Evolutionary conservation across 2,797 vertebrate genomes (phyloP).

Genomic region (Anniella stebbinsi): DNA sequence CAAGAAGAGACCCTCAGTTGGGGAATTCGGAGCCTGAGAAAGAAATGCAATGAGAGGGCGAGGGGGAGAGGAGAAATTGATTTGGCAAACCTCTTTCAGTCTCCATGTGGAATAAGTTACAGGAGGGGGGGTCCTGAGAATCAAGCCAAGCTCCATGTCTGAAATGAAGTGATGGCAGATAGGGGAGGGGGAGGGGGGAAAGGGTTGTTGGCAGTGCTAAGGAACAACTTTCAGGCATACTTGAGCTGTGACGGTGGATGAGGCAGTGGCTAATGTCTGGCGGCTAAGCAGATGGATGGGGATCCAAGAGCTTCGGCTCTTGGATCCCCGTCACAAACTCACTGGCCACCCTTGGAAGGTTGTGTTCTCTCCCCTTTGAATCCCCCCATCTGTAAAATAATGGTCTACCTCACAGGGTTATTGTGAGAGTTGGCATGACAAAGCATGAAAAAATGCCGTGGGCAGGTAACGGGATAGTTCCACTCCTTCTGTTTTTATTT

Average conservation of each 20-base stretch:
- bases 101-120: constrained; percentile 62
- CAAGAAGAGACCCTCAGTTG: constrained; percentile 59
- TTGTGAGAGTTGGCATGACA: too few species aligned
- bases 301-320: too few species aligned
- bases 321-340: neutral
- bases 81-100: constrained; percentile 55
- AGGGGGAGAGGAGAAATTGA: constrained; percentile 14
- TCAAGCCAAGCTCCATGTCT: constrained; percentile 26
- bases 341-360: accelerated
- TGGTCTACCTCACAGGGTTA: neutral
- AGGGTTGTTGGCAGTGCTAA: neutral
- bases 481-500: neutral
- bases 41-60: constrained; percentile 24
- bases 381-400: neutral
- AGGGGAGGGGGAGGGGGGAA: neutral
- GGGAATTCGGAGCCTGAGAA: constrained; percentile 67
- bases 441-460: neutral
- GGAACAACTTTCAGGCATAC: neutral
- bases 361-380: neutral
- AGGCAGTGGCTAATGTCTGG: neutral
- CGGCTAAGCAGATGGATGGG: neutral
- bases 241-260: neutral
- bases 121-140: constrained; percentile 22
- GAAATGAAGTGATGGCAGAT: constrained; percentile 27
- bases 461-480: neutral